Evolutionary conservation across 92 coral and sea anemone genomes (phyloP), one percentile per base, ranked within the genome.

Genomic region (Actinernus sp.): DNA sequence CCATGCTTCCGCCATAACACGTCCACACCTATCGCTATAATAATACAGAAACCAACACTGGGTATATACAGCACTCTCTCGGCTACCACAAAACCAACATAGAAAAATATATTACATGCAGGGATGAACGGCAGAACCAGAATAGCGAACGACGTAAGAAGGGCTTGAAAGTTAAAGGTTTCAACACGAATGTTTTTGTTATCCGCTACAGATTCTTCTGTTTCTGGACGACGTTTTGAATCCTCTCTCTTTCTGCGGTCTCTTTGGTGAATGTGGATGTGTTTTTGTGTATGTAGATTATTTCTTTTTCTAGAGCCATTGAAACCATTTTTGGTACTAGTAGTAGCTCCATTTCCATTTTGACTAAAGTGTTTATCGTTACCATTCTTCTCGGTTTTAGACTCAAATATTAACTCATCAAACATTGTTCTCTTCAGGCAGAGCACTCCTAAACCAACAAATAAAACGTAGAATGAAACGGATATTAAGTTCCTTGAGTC

Each of bases 21-120:
- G 32, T 82, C 90, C 31, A 77, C 65, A 11, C 97, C 93, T 9
- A 87, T 32, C 0, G 92, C 98, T 50, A 62, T 74, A 65, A 94
- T 63, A 45, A 94, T 55, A 56, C 98, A 94, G 66, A 82, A 91
- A 0, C 98, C 98, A 19, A 94, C 84, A 74, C 98, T 94, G 10
- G 98, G 98, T 17, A 94, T 87, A 71, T 94, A 94, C 65, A 94
- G 73, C 54, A 94, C 87, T 47, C 98, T 76, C 48, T 94, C 98
- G 0, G 98, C 98, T 11, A 94, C 91, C 17, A 94, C 98, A 58
- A 94, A 94, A 0, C 98, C 98, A 32, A 94, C 98, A 45, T 94
- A 94, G 92, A 94, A 94, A 84, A 94, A 91, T 55, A 94, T 20
- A 39, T 94, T 94, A 34, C 84, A 58, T 6, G 98, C 98, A 8